These are phyloP conservation scores for Brachypodius melanocephalos DNA, from an alignment of 2,113 vertebrate species.

Conservation along the genomic window DNA sequence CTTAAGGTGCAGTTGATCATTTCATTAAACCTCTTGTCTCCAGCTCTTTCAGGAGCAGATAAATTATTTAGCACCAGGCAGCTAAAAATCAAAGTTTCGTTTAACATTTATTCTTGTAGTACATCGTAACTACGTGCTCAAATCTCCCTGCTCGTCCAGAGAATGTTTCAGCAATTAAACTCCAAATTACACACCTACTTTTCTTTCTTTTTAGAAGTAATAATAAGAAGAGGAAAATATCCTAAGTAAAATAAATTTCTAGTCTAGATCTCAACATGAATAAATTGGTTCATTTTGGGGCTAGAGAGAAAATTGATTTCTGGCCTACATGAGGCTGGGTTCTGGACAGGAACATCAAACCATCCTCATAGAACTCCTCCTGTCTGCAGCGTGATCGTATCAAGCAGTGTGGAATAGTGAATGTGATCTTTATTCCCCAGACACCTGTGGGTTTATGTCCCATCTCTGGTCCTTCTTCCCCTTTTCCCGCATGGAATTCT, in stretches of 20 bases:
- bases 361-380: neutral
- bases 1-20: neutral
- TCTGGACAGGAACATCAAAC: neutral
- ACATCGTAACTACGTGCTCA: neutral
- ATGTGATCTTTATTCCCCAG: neutral
- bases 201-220: neutral
- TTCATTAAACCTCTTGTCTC: neutral
- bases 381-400: neutral
- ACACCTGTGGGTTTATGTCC: rapidly evolving
- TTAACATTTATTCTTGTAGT: neutral
- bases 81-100: neutral
- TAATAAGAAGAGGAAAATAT: neutral
- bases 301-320: neutral
- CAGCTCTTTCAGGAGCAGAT: neutral
- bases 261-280: neutral
- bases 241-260: neutral
- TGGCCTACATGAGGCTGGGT: neutral
- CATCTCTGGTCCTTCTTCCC: neutral
- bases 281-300: neutral
- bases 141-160: neutral
- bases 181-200: neutral
- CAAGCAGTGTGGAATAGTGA: neutral
- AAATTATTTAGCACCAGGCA: neutral
- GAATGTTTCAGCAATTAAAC: neutral
- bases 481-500: neutral